Evolutionary conservation across 2,797 vertebrate species (phyloP).

Genomic region (Sylvia borin): DNA sequence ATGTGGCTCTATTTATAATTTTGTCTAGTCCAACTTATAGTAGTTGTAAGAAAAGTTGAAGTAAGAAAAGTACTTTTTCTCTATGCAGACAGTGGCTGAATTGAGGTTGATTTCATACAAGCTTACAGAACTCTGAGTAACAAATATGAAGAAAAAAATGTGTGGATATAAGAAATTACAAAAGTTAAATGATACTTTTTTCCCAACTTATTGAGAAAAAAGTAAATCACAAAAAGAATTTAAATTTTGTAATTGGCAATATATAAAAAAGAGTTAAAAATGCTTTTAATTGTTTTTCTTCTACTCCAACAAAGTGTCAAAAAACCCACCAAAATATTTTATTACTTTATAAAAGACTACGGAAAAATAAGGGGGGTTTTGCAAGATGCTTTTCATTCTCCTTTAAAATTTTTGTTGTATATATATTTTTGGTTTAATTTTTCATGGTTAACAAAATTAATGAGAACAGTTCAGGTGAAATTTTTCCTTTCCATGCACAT

Average conservation of each 20-base stretch:
- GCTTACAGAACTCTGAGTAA: not conserved
- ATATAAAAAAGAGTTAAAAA: not conserved
- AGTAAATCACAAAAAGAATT: not conserved
- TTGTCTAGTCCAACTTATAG: not conserved
- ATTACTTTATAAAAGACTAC: accelerated
- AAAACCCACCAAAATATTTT: not conserved
- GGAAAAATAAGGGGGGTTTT: accelerated
- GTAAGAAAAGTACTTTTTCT: not conserved
- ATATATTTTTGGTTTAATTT: not conserved
- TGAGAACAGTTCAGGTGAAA: not conserved
- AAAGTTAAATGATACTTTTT: not conserved
- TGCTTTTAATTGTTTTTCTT: not conserved
- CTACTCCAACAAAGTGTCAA: not conserved
- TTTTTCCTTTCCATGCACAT: not conserved
- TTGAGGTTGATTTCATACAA: not conserved
- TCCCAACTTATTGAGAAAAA: not conserved
- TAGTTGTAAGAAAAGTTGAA: accelerated
- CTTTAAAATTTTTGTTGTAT: not conserved
- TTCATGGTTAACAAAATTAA: not conserved
- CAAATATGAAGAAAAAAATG: not conserved
- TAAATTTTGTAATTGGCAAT: not conserved
- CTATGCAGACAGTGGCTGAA: accelerated
- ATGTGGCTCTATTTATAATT: not conserved
- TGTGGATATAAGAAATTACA: accelerated
- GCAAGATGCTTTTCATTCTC: not conserved